These are phyloP conservation scores for Dicentrarchus labrax DNA, from an alignment of 2,113 vertebrate genomes.

Conservation along the genomic window DNA sequence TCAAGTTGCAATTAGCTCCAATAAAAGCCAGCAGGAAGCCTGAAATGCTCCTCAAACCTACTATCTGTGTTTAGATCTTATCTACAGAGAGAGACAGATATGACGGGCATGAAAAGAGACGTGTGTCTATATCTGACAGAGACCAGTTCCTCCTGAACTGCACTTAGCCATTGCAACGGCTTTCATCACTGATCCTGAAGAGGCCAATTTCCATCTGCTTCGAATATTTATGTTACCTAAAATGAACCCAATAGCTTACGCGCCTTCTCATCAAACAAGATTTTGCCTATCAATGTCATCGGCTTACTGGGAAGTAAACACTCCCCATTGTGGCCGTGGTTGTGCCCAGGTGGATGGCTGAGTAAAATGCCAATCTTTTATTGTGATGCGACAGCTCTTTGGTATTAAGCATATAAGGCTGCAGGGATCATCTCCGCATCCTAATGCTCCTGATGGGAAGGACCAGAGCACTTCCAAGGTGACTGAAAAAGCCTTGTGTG, in stretches of 20 bases:
- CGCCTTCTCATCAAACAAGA: slow-evolving; percentile 36
- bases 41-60: slow-evolving; percentile 36
- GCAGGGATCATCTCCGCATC: slow-evolving; percentile 54
- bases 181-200: slow-evolving; percentile 79
- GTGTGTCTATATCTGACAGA: slow-evolving; percentile 41
- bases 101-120: slow-evolving; percentile 41
- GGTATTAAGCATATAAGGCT: slow-evolving; percentile 54
- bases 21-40: slow-evolving; percentile 19
- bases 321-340: slow-evolving; percentile 27
- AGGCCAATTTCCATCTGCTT: slow-evolving; percentile 63
- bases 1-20: slow-evolving; percentile 32
- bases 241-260: slow-evolving; percentile 44
- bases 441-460: slow-evolving; percentile 47
- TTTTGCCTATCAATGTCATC: slow-evolving; percentile 40
- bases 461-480: slow-evolving; percentile 35
- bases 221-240: slow-evolving; percentile 69
- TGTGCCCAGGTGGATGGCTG: slow-evolving; percentile 52
- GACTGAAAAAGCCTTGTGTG: slow-evolving; percentile 48
- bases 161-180: slow-evolving; percentile 68
- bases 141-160: slow-evolving; percentile 41
- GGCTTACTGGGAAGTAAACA: slow-evolving; percentile 42
- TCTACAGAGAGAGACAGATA: slow-evolving; percentile 37
- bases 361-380: slow-evolving; percentile 55
- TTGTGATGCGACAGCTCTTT: slow-evolving; percentile 59
- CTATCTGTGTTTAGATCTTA: slow-evolving; percentile 45